These are phyloP conservation scores for Dissostichus mawsoni DNA, from an alignment of 2,113 vertebrate species.

Conservation along the genomic window DNA sequence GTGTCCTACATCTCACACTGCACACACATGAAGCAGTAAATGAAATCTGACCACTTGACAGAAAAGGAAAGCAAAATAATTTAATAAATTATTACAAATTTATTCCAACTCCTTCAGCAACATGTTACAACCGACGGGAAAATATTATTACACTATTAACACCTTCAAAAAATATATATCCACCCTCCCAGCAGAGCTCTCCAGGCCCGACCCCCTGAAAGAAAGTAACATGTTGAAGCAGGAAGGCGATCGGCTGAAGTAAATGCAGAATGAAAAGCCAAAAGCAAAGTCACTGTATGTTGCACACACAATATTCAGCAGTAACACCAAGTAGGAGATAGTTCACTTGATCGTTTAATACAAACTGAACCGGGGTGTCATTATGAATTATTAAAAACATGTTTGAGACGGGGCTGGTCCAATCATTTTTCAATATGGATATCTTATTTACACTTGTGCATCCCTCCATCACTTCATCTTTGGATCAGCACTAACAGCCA, in stretches of 20 bases:
- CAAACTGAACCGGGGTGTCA: background rate
- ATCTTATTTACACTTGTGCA: slow-evolving; percentile 32
- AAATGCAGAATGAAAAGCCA: slow-evolving; percentile 23
- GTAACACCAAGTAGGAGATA: slow-evolving; percentile 13
- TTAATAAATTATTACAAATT: slow-evolving; percentile 83
- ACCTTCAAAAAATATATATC: slow-evolving; percentile 68
- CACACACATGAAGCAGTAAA: background rate
- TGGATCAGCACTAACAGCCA: slow-evolving; percentile 45
- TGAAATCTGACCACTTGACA: background rate
- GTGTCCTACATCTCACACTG: too few relatives aligned
- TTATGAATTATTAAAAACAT: background rate
- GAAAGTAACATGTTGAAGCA: background rate
- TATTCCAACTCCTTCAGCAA: slow-evolving; percentile 71
- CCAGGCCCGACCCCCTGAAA: slow-evolving; percentile 7
- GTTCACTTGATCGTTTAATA: slow-evolving; percentile 2
- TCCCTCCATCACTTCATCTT: slow-evolving; percentile 40
- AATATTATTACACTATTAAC: slow-evolving; percentile 62
- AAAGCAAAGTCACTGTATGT: slow-evolving; percentile 13
- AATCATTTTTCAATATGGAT: background rate
- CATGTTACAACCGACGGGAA: slow-evolving; percentile 58
- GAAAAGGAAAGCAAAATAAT: slow-evolving; percentile 56
- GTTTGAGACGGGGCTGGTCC: background rate
- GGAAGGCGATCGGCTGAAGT: background rate
- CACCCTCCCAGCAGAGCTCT: slow-evolving; percentile 5
- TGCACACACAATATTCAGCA: slow-evolving; percentile 25